Conservation (phyloP, 2,888 invertebrate genomes). For the Zaprionus bogoriensis region DNA sequence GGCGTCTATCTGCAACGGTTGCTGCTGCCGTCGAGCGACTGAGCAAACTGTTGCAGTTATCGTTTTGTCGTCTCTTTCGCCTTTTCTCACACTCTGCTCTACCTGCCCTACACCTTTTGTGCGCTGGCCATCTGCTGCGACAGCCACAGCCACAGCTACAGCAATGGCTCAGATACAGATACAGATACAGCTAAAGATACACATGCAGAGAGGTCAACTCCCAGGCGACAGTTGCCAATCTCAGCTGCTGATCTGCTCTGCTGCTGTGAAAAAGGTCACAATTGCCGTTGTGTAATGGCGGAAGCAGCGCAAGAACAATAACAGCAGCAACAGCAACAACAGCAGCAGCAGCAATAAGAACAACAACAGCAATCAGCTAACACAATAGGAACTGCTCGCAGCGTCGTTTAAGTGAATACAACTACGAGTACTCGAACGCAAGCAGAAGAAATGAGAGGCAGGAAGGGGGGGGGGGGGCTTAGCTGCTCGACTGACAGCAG, state of each 20-base stretch:
- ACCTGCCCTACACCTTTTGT: slow-evolving; percentile 8
- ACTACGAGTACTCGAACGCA: neutral
- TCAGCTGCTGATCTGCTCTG: slow-evolving; percentile 16
- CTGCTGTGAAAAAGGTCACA: slow-evolving; percentile 49
- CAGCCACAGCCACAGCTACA: neutral
- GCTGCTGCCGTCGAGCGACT: neutral
- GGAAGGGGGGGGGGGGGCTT: neutral
- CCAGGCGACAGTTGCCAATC: slow-evolving; percentile 12
- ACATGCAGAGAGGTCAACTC: slow-evolving; percentile 1
- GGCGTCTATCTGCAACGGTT: neutral
- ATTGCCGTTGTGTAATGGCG: slow-evolving; percentile 45
- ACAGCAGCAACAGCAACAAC: slow-evolving; percentile 8
- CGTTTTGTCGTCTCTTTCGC: neutral
- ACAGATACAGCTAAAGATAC: no score
- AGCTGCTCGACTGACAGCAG: neutral
- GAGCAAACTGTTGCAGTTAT: slow-evolving; percentile 12
- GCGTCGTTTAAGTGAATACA: neutral
- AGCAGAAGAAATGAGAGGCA: no score
- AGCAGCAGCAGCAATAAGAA: neutral
- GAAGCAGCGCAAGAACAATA: slow-evolving; percentile 34
- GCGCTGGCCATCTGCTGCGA: neutral
- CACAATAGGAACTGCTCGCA: neutral
- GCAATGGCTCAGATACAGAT: no score
- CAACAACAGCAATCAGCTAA: neutral
- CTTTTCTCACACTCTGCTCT: slow-evolving; percentile 11